These are phyloP conservation scores for Mohoua ochrocephala DNA, from an alignment of 2,113 vertebrate species.

Conservation along the genomic window DNA sequence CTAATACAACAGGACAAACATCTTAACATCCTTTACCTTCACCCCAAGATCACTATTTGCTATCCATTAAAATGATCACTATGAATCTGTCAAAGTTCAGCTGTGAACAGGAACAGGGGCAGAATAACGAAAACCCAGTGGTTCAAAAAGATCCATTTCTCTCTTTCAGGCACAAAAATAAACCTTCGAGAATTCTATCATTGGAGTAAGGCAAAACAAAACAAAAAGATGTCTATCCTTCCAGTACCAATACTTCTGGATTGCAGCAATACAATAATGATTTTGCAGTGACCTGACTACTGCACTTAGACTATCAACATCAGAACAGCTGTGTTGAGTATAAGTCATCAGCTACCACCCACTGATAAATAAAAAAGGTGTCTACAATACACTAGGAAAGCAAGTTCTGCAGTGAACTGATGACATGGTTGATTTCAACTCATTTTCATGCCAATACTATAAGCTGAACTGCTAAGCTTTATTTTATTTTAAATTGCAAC, in stretches of 20 bases:
- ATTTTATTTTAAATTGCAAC: not conserved
- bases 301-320: not conserved
- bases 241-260: not conserved
- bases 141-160: not conserved
- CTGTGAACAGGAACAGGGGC: not conserved
- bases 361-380: not conserved
- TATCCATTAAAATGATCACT: not conserved
- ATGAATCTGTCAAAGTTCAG: not conserved
- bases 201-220: not conserved
- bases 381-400: not conserved
- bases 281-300: not conserved
- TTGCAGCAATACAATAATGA: not conserved
- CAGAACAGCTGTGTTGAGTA: not conserved
- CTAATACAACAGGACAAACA: not conserved
- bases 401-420: not conserved
- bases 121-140: not conserved
- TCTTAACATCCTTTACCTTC: not conserved
- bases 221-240: not conserved
- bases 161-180: not conserved
- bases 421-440: not conserved
- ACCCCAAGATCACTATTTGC: not conserved
- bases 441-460: not conserved
- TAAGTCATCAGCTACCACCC: not conserved
- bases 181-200: not conserved
- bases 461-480: not conserved